Conservation (phyloP, 2,888 invertebrate species). For the Rhogogaster chlorosoma region DNA sequence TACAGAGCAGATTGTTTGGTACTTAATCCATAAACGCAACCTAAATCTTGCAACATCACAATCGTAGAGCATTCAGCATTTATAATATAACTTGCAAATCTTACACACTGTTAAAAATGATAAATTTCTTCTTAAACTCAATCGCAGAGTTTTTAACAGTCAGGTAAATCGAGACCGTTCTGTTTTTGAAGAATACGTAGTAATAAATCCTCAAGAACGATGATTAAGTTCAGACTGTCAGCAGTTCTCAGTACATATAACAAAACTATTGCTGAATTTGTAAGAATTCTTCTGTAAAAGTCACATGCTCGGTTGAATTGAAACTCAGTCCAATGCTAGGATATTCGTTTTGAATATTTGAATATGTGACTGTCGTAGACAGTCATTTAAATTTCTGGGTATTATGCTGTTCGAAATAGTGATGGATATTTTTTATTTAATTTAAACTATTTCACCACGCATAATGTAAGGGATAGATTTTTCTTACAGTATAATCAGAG, state of each 20-base stretch:
- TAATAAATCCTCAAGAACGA: background rate
- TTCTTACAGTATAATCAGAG: background rate
- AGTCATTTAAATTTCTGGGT: constrained; percentile 6
- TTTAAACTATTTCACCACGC: constrained; percentile 37
- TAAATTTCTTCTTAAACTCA: constrained; percentile 9
- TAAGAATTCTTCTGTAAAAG: background rate
- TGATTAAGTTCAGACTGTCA: background rate
- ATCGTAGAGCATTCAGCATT: background rate
- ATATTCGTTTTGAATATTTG: constrained; percentile 17
- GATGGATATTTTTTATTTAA: background rate
- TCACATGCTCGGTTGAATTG: background rate
- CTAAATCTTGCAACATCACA: background rate
- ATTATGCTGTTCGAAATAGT: constrained; percentile 34
- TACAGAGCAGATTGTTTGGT: constrained; percentile 25
- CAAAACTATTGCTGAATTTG: background rate
- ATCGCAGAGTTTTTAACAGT: background rate
- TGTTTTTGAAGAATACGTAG: background rate
- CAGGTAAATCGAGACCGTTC: background rate
- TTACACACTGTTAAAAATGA: background rate
- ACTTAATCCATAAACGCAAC: background rate
- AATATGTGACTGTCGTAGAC: background rate
- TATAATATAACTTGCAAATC: background rate
- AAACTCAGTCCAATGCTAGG: constrained; percentile 15
- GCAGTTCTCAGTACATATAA: background rate
- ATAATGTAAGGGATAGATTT: constrained; percentile 13